These are phyloP conservation scores for Orussus abietinus DNA, from an alignment of 1,140 invertebrate genomes.

Conservation along the genomic window DNA sequence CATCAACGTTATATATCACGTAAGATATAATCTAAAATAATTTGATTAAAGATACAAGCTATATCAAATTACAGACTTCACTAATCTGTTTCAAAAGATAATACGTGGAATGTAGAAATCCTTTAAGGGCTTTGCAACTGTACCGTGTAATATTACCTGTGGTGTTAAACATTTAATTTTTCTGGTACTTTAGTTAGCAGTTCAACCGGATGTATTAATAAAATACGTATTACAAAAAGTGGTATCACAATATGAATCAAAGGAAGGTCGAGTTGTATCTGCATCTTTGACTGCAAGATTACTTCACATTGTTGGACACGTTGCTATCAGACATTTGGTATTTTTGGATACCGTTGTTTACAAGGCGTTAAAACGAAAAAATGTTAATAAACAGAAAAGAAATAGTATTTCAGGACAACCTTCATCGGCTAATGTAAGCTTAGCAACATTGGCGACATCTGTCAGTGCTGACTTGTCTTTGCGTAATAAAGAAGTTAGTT, in stretches of 20 bases:
- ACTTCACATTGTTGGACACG: conserved; percentile 67
- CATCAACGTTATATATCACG: conserved; percentile 61
- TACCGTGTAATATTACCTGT: too few relatives aligned
- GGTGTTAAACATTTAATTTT: too few relatives aligned
- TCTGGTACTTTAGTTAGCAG: conserved; percentile 36
- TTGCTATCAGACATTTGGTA: conserved; percentile 71
- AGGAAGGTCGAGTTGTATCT: conserved; percentile 10
- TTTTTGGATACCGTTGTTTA: conserved; percentile 75
- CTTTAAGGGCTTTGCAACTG: too few relatives aligned
- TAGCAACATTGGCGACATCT: conserved; percentile 13
- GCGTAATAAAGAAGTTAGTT: conserved; percentile 32
- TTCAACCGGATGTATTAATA: conserved; percentile 41
- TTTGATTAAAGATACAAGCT: not conserved
- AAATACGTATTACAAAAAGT: conserved; percentile 30
- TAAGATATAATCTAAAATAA: conserved; percentile 36
- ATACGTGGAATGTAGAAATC: too few relatives aligned
- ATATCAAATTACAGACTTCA: not conserved
- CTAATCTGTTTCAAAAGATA: too few relatives aligned
- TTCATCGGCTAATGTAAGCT: too few relatives aligned
- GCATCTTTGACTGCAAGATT: conserved; percentile 59
- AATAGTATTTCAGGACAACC: conserved; percentile 12
- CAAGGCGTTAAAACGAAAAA: conserved; percentile 65
- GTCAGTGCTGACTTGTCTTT: conserved; percentile 28
- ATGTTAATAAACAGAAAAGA: conserved; percentile 38
- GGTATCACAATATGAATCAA: conserved; percentile 17